A percentile compares a stretch with the other conserved stretches of the same genome.
These are phyloP conservation scores for Caenorhabditis sulstoni DNA, from an alignment of 2,888 invertebrate genomes.

Conservation along the genomic window DNA sequence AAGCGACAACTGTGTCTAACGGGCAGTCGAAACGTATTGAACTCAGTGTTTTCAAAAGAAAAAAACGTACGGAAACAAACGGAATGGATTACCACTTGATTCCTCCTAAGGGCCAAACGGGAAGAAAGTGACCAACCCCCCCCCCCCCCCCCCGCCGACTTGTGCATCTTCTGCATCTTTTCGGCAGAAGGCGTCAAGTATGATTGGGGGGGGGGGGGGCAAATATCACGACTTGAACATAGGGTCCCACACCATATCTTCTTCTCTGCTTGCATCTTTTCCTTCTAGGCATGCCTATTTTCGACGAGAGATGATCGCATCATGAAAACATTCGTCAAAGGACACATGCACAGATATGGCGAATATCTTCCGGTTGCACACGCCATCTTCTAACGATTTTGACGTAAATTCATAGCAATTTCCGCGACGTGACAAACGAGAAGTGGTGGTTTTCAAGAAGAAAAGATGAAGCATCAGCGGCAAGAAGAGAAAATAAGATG, in stretches of 20 bases:
- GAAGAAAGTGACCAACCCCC: conserved; percentile 20
- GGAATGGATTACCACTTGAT: conserved; percentile 41
- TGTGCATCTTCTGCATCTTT: too few relatives aligned
- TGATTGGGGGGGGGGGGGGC: conserved; percentile 26
- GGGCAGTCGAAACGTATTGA: conserved; percentile 11
- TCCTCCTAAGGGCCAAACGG: conserved; percentile 8
- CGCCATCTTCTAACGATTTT: conserved; percentile 37
- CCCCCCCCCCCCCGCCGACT: too few relatives aligned
- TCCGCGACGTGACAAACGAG: neutral
- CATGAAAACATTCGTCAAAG: conserved; percentile 57
- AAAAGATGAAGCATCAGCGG: neutral
- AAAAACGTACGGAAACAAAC: conserved; percentile 20
- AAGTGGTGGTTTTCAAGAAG: neutral
- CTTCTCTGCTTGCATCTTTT: conserved; percentile 10
- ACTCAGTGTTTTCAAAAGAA: conserved; percentile 31
- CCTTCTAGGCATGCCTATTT: conserved; percentile 48
- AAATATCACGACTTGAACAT: conserved; percentile 50
- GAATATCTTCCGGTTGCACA: conserved; percentile 55
- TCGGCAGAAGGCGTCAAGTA: conserved; percentile 29
- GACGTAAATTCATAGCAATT: conserved; percentile 28
- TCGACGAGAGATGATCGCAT: conserved; percentile 53
- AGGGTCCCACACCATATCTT: conserved; percentile 29
- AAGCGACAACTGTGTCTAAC: too few relatives aligned
- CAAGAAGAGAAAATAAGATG: conserved; percentile 4
- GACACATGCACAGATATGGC: conserved; percentile 55